Evolutionary conservation across 2,888 invertebrate species (phyloP).

Genomic region (Cosmopolites sordidus): DNA sequence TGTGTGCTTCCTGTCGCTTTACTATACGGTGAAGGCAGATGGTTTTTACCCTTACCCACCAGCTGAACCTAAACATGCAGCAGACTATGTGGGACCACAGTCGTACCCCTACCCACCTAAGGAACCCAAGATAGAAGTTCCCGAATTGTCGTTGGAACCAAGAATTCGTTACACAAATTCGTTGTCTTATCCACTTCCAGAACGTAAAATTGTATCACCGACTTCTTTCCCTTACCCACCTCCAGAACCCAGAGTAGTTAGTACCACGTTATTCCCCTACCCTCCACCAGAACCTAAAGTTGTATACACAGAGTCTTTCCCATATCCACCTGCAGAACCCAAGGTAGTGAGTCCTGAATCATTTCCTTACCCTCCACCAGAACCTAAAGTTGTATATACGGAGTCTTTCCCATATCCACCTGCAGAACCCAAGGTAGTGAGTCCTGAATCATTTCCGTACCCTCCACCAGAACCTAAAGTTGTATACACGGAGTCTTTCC

Average conservation of each 20-base stretch:
- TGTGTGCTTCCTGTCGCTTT: background rate
- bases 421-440: conserved; percentile 7
- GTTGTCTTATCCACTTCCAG: background rate
- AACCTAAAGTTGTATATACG: too few relatives aligned
- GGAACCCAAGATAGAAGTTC: background rate
- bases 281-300: conserved; percentile 13
- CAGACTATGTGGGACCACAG: background rate
- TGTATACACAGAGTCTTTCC: background rate
- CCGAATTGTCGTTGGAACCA: background rate
- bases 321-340: conserved; percentile 3
- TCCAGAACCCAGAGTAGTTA: conserved; percentile 1
- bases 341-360: background rate
- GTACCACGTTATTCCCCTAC: background rate
- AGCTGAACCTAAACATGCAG: background rate
- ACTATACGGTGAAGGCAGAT: background rate
- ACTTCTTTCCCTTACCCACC: conserved; percentile 4
- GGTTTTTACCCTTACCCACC: conserved; percentile 6
- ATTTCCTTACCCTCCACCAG: background rate
- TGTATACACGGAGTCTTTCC: background rate
- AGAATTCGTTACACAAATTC: background rate
- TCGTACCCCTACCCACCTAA: background rate
- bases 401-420: conserved; percentile 15
- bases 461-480: conserved; percentile 3
- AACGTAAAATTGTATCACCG: background rate
- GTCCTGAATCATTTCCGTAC: background rate